phyloP scores from a whole-genome alignment of 2,797 vertebrate species.

The Sebastes trivittatus region DNA sequence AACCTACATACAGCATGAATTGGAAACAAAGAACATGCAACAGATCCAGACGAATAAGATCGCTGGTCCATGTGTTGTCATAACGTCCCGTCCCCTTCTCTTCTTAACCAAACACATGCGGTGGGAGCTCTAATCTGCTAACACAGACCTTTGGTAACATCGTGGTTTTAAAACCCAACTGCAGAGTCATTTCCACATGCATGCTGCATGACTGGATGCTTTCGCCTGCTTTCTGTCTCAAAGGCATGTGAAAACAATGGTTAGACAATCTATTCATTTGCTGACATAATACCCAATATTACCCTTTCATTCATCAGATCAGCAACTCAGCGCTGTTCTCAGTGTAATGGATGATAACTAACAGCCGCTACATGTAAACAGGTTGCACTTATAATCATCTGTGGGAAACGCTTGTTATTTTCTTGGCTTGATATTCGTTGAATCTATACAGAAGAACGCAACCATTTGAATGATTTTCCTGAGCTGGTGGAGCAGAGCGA shows the following conservation, averaged over 20 bases:
- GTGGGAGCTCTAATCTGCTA: conserved; percentile 31
- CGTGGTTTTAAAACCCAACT: conserved; percentile 3
- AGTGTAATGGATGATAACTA: neutral
- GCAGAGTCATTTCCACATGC: conserved; percentile 23
- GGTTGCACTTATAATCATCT: neutral
- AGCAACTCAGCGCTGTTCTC: neutral
- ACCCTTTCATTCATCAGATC: neutral
- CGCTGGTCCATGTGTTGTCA: conserved; percentile 33
- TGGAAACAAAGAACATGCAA: conserved; percentile 47
- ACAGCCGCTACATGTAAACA: neutral
- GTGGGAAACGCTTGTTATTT: neutral
- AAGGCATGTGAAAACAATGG: neutral
- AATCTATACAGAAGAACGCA: neutral
- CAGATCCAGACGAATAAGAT: conserved; percentile 34
- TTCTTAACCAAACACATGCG: conserved; percentile 14
- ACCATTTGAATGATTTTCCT: neutral
- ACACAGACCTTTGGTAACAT: conserved; percentile 21
- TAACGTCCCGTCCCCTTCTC: neutral
- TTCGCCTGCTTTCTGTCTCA: neutral
- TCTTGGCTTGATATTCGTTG: neutral
- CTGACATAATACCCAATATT: neutral
- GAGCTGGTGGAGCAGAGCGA: conserved; percentile 11
- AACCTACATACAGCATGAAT: conserved; percentile 59
- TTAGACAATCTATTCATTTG: neutral
- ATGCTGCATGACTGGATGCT: neutral